phyloP scores from a whole-genome alignment of 2,888 invertebrate genomes.

The Drosophila ezoana region DNA sequence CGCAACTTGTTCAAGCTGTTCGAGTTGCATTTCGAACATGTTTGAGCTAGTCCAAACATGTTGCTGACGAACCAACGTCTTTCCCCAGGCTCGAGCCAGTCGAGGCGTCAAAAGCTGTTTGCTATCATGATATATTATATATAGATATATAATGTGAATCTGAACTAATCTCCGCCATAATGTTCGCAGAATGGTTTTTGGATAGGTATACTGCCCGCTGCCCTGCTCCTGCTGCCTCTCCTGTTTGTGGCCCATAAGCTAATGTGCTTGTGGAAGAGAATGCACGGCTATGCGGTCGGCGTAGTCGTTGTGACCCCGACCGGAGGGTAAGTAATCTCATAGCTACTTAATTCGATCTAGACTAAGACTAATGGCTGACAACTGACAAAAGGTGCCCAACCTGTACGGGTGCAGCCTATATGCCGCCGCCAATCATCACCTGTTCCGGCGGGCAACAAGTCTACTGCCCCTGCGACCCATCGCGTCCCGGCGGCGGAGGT shows the following conservation, averaged over 20 bases:
- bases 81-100: no score
- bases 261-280: constrained; percentile 92
- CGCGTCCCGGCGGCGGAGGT: constrained; percentile 24
- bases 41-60: no score
- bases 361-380: no score
- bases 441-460: constrained; percentile 35
- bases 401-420: constrained; percentile 41
- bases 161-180: neutral
- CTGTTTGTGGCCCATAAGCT: constrained; percentile 91
- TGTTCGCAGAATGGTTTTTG: constrained; percentile 93
- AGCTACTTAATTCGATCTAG: neutral
- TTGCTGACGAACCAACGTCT: no score
- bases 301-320: neutral
- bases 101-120: no score
- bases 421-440: constrained; percentile 25
- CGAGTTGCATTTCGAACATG: no score
- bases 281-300: constrained; percentile 87
- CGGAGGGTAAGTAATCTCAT: constrained; percentile 11
- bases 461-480: constrained; percentile 4
- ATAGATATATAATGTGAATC: neutral
- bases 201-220: constrained; percentile 93
- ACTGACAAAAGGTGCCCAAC: constrained; percentile 33
- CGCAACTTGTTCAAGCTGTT: no score
- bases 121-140: no score
- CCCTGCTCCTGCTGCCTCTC: constrained; percentile 92